Percentiles rank a stretch among this genome's conserved stretches.
These are phyloP conservation scores for Eupithecia centaureata DNA, from an alignment of 2,888 invertebrate species.

Conservation along the genomic window DNA sequence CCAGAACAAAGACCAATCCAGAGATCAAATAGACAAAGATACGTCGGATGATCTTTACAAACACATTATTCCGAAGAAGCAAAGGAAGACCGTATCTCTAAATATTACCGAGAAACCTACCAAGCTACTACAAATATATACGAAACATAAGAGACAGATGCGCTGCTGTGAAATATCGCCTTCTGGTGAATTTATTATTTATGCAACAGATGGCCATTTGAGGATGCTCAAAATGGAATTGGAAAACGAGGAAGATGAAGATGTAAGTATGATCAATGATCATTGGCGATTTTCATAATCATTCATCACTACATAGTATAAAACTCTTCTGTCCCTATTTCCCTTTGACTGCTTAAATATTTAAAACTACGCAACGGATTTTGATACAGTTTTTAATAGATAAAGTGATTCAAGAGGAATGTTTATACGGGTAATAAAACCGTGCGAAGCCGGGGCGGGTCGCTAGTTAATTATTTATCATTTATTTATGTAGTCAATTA, in stretches of 20 bases:
- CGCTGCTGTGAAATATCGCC: conserved; percentile 88
- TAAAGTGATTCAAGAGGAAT: too few species aligned
- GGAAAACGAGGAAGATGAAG: conserved; percentile 33
- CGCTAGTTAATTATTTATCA: too few species aligned
- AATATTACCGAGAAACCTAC: conserved; percentile 82
- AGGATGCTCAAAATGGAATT: conserved; percentile 87
- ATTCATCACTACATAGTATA: too few species aligned
- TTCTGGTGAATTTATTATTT: conserved; percentile 88
- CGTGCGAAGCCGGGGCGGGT: too few species aligned
- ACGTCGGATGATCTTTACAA: conserved; percentile 51
- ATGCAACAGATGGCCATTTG: conserved; percentile 87
- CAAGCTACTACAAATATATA: conserved; percentile 87
- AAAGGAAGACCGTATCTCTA: conserved; percentile 49
- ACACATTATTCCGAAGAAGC: conserved; percentile 23
- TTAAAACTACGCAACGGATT: too few species aligned
- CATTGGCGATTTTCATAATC: background rate
- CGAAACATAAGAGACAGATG: conserved; percentile 87
- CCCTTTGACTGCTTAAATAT: too few species aligned
- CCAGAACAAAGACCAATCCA: conserved; percentile 42
- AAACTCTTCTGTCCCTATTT: too few species aligned
- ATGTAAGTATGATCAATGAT: conserved; percentile 71
- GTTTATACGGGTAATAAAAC: too few species aligned
- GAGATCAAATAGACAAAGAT: conserved; percentile 58
- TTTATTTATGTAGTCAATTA: too few species aligned
- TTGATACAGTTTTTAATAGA: too few species aligned